Evolutionary conservation across 2,113 vertebrate species (phyloP).

Genomic region (Strix uralensis): DNA sequence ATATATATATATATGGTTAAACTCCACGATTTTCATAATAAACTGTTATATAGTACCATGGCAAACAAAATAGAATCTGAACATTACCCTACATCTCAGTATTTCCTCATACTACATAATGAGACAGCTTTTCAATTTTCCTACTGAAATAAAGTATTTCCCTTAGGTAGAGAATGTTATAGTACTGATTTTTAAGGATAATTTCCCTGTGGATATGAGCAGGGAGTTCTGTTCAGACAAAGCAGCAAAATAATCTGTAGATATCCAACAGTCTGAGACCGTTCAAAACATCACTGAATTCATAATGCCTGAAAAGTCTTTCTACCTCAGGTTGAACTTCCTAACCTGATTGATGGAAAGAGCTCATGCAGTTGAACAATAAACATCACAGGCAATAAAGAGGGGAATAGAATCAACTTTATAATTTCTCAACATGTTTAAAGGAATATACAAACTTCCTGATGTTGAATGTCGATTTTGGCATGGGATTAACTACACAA

Average conservation of each 20-base stretch:
- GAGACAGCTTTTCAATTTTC: background rate
- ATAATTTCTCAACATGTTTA: background rate
- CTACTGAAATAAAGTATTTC: background rate
- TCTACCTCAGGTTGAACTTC: background rate
- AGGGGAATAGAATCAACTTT: background rate
- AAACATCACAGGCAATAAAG: background rate
- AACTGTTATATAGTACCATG: background rate
- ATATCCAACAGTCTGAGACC: background rate
- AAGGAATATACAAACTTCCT: background rate
- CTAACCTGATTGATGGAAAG: background rate
- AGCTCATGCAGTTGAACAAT: background rate
- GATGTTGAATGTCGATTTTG: background rate
- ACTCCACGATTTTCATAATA: background rate
- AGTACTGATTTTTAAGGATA: background rate
- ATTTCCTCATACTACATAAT: background rate
- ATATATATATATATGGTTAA: background rate
- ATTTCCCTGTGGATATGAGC: background rate
- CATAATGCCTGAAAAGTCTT: background rate
- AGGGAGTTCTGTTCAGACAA: background rate
- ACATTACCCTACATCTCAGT: background rate
- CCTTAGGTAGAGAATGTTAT: background rate
- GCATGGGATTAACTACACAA: background rate
- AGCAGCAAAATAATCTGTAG: background rate
- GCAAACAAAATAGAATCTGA: background rate
- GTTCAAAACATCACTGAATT: background rate